phyloP scores from a whole-genome alignment of 2,888 invertebrate genomes.

The Barypeithes pellucidus region DNA sequence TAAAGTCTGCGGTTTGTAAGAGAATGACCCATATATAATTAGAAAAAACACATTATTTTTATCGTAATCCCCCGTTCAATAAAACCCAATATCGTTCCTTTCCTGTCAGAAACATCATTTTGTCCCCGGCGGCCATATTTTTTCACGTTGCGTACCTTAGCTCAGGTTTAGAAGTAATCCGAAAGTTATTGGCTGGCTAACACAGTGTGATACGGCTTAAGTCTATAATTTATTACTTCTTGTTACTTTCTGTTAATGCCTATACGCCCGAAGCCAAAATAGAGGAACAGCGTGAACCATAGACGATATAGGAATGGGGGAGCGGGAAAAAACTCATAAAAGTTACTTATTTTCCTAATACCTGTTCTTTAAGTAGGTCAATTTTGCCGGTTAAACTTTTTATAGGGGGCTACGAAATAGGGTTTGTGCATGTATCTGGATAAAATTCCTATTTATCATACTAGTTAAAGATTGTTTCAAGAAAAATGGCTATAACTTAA shows the following conservation, averaged over 20 bases:
- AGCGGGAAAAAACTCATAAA: neutral
- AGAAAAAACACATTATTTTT: neutral
- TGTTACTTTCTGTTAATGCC: neutral
- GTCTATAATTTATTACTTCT: slow-evolving; percentile 29
- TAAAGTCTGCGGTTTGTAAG: too few species aligned
- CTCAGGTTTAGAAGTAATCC: slow-evolving; percentile 10
- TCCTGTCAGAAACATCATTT: slow-evolving; percentile 7
- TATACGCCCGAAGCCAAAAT: neutral
- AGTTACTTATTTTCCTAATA: neutral
- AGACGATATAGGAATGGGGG: neutral
- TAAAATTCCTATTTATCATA: too few species aligned
- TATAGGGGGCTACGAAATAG: too few species aligned
- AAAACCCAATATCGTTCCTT: neutral
- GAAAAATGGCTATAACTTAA: too few species aligned
- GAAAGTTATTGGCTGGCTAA: slow-evolving; percentile 27
- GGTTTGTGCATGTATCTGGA: too few species aligned
- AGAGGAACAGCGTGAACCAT: neutral
- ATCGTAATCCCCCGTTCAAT: neutral
- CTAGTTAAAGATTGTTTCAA: too few species aligned
- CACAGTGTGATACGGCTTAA: slow-evolving; percentile 19
- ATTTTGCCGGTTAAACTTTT: too few species aligned
- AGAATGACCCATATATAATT: too few species aligned
- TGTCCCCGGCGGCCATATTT: slow-evolving; percentile 1
- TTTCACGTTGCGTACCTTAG: slow-evolving; percentile 5
- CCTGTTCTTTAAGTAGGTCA: neutral